Evolutionary conservation across 2,888 invertebrate genomes (phyloP).

Genomic region (Caenorhabditis sp.): DNA sequence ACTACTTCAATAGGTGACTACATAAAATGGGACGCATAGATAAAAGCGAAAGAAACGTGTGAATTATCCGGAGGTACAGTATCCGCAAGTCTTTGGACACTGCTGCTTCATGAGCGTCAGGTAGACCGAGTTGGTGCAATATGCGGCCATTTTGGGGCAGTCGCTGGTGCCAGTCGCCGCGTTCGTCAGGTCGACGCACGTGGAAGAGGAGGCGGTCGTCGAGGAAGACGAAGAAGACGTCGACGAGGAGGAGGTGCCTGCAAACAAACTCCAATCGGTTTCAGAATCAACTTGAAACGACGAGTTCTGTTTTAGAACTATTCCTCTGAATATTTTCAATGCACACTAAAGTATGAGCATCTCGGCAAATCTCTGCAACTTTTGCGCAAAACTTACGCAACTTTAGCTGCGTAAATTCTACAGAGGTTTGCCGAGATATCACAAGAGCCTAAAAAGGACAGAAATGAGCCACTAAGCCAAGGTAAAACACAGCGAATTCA

Average conservation of each 20-base stretch:
- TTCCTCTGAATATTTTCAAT: too few species aligned
- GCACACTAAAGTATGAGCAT: too few species aligned
- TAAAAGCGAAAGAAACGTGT: conserved; percentile 1
- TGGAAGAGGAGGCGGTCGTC: conserved; percentile 13
- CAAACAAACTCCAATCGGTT: neutral
- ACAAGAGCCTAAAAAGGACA: too few species aligned
- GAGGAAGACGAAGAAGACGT: conserved; percentile 13
- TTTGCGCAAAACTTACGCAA: too few species aligned
- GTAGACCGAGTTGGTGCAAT: conserved; percentile 37
- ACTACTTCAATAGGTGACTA: conserved; percentile 6
- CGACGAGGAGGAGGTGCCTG: conserved; percentile 20
- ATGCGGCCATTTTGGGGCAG: conserved; percentile 19
- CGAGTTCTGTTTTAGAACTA: too few species aligned
- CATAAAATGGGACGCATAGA: neutral
- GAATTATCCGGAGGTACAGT: conserved; percentile 28
- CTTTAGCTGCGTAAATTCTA: too few species aligned
- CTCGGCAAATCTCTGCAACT: too few species aligned
- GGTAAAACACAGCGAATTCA: too few species aligned
- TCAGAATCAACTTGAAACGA: too few species aligned
- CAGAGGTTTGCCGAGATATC: too few species aligned
- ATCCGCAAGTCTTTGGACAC: conserved; percentile 44
- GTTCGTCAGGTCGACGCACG: conserved; percentile 34
- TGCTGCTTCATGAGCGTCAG: conserved; percentile 29
- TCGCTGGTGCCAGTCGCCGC: conserved; percentile 30
- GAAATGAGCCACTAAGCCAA: too few species aligned